These are phyloP conservation scores for Sprattus sprattus DNA, from an alignment of 2,113 vertebrate genomes.

Conservation along the genomic window DNA sequence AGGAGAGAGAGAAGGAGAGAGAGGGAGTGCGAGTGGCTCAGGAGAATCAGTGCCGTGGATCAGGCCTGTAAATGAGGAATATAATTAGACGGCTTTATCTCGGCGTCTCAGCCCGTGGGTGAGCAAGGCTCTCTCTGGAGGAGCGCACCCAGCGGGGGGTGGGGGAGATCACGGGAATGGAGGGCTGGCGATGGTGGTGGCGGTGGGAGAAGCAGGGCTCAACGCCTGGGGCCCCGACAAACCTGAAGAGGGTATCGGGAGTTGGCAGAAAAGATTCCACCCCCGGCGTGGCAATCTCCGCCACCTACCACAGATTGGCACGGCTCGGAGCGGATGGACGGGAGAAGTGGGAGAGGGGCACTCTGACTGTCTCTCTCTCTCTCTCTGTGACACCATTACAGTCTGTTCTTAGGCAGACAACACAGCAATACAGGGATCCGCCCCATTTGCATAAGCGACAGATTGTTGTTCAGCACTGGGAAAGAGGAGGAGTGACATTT, in stretches of 20 bases:
- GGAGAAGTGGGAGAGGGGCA: background rate
- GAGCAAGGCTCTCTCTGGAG: background rate
- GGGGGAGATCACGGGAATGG: slow-evolving; percentile 23
- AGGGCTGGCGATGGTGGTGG: background rate
- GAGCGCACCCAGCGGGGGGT: slow-evolving; percentile 12
- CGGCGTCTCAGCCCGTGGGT: slow-evolving; percentile 54
- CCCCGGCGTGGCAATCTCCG: background rate
- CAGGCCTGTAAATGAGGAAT: slow-evolving; percentile 69
- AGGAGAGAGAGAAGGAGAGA: background rate
- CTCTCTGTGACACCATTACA: background rate
- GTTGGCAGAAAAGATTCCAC: slow-evolving; percentile 26
- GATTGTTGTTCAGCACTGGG: background rate
- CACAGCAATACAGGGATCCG: slow-evolving; percentile 3
- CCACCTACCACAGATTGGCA: background rate
- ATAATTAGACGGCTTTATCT: slow-evolving; percentile 73
- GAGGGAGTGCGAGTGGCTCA: slow-evolving; percentile 34
- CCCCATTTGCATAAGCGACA: slow-evolving; percentile 13
- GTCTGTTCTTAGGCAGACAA: slow-evolving; percentile 10
- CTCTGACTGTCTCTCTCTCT: background rate
- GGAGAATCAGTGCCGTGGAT: slow-evolving; percentile 66
- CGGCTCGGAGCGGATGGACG: background rate
- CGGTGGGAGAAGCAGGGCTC: background rate
- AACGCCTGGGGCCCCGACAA: background rate
- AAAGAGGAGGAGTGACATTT: slow-evolving; percentile 9
- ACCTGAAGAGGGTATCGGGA: slow-evolving; percentile 10